Percentiles rank a stretch among this genome's conserved stretches.
Conservation (phyloP, 2,888 invertebrate species). For the Lumbricus terrestris region DNA sequence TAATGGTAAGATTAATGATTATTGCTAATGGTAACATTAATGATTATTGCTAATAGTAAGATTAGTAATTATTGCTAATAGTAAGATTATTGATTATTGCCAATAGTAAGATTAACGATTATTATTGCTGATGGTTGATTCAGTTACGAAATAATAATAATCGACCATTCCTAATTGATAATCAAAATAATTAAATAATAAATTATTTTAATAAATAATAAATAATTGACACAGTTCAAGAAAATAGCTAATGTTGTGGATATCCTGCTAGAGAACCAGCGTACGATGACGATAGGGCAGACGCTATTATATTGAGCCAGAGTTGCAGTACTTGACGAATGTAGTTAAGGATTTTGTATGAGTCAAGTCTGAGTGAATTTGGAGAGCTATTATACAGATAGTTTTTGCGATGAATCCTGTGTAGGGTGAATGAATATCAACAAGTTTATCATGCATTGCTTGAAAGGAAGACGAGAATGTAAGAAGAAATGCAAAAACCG, state of each 20-base stretch:
- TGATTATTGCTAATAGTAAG: too few relatives aligned
- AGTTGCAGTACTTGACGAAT: not conserved
- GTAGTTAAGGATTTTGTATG: too few relatives aligned
- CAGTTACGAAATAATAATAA: not conserved
- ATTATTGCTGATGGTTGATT: not conserved
- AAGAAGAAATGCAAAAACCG: not conserved
- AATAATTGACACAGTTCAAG: not conserved
- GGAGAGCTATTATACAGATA: not conserved
- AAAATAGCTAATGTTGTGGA: not conserved
- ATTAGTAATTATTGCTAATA: too few relatives aligned
- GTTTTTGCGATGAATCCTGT: not conserved
- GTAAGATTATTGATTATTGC: too few relatives aligned
- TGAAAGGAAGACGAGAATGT: too few relatives aligned
- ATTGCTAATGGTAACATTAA: too few relatives aligned
- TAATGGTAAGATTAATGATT: too few relatives aligned
- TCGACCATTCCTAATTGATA: not conserved
- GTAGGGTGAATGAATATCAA: not conserved
- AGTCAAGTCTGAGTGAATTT: not conserved
- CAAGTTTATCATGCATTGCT: not conserved
- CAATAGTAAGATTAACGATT: not conserved
- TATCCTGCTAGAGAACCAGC: not conserved
- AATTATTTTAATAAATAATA: too few relatives aligned
- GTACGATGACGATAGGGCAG: not conserved
- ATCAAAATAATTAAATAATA: too few relatives aligned
- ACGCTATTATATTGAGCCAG: not conserved